Evolutionary conservation across 2,888 invertebrate species (phyloP), one percentile per base, ranked within the genome.

Genomic region (Coelopa pilipes): DNA sequence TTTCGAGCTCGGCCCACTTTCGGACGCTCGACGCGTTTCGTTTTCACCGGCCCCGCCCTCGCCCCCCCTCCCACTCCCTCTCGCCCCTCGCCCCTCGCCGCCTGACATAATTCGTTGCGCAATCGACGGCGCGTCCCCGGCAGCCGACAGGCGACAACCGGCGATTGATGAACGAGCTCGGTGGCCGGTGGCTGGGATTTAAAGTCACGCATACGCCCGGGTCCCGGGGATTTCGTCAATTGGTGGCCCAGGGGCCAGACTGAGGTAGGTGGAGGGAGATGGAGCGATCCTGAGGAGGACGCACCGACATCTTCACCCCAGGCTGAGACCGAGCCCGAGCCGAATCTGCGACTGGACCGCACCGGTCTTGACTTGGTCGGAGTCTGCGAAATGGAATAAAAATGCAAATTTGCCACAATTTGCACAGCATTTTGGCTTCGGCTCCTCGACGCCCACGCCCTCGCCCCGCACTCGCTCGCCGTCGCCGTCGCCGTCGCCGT

Each of bases 331-430:
- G 4, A 34, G 7, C 34, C 7, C 34, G 34, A 34, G 4, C 7
- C 34, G 7, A 34, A 7, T 34, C 34, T n/a, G n/a, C n/a, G n/a
- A n/a, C n/a, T n/a, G n/a, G n/a, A n/a, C n/a, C n/a, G n/a, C n/a
- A n/a, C n/a, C n/a, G n/a, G n/a, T n/a, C n/a, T n/a, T n/a, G 7
- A 34, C 4, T 34, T 34, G 34, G 34, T 34, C 34, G 34, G 34
- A 34, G 34, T 34, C 34, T 34, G 4, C 34, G 34, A 59, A 59
- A 59, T 59, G 57, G 21, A 34, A 34, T 34, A 21, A 24, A 59
- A 59, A 59, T 59, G 57, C 21, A 59, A 59, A 59, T 59, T 59
- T 59, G 12, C 19, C 57, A 59, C 19, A 19, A 59, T 59, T 59
- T 59, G 57, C 57, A 59, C 24, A 59, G 57, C 57, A 59, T 21